Conservation (phyloP, 1,140 invertebrate species). For the Dendroctonus valens region DNA sequence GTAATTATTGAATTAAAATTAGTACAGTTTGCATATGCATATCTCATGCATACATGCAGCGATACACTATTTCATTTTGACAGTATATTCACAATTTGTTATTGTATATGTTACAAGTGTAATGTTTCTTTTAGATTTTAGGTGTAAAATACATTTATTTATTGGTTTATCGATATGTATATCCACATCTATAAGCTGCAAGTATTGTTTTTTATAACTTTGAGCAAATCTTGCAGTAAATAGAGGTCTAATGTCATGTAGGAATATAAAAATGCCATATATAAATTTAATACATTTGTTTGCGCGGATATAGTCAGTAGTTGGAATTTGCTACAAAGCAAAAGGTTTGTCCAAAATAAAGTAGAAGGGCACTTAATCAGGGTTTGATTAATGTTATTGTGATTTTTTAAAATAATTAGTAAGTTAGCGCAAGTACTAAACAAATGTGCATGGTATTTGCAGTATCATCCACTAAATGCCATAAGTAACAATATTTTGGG, state of each 20-base stretch:
- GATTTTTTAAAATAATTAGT: conserved; percentile 17
- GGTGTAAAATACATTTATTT: conserved; percentile 19
- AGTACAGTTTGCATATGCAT: too few species aligned
- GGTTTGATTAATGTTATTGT: conserved; percentile 29
- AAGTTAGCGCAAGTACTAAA: conserved; percentile 23
- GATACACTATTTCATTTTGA: too few species aligned
- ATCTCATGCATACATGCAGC: too few species aligned
- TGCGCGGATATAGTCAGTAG: conserved; percentile 12
- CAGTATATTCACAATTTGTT: conserved; percentile 9
- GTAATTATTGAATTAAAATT: too few species aligned
- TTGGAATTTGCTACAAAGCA: conserved; percentile 5
- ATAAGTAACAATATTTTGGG: conserved; percentile 9
- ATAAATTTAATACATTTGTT: neutral
- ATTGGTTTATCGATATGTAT: conserved; percentile 6
- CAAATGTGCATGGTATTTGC: conserved; percentile 4
- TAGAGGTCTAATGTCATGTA: too few species aligned
- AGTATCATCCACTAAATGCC: conserved; percentile 16
- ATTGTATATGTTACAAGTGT: conserved; percentile 21
- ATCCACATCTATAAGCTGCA: too few species aligned
- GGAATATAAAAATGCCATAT: too few species aligned
- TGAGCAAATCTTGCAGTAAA: too few species aligned
- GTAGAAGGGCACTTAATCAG: conserved; percentile 14
- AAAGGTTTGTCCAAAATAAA: neutral
- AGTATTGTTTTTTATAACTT: too few species aligned
- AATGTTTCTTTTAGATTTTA: conserved; percentile 20